Evolutionary conservation across 2,888 invertebrate genomes (phyloP).

Genomic region (Caenorhabditis angaria): DNA sequence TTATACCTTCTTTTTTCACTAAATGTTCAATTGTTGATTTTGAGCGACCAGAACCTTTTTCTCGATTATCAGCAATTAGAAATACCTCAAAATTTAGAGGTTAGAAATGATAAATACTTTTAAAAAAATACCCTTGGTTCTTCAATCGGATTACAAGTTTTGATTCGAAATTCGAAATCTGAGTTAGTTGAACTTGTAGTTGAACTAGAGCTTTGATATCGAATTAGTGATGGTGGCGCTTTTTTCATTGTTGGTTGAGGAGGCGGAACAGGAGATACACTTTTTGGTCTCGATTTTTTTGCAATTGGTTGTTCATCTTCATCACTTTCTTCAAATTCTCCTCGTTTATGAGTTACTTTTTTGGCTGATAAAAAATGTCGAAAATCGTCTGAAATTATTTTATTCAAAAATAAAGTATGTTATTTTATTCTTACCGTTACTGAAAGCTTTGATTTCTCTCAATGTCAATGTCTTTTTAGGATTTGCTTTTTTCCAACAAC

Average conservation of each 20-base stretch:
- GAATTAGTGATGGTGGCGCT: background rate
- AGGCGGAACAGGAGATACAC: background rate
- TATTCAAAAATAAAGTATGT: too few relatives aligned
- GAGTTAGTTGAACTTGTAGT: background rate
- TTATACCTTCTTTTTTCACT: constrained; percentile 29
- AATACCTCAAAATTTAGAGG: constrained; percentile 46
- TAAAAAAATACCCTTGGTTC: constrained; percentile 24
- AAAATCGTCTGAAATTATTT: constrained; percentile 5
- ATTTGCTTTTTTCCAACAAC: constrained; percentile 55
- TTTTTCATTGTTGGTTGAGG: background rate
- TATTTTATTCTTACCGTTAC: background rate
- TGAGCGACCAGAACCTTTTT: constrained; percentile 44
- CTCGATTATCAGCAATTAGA: constrained; percentile 67
- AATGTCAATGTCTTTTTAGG: constrained; percentile 17
- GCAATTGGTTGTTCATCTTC: constrained; percentile 7
- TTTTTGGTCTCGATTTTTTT: background rate
- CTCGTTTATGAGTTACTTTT: background rate
- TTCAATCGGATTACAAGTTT: constrained; percentile 28
- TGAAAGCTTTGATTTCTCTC: constrained; percentile 29
- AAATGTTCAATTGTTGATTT: constrained; percentile 50
- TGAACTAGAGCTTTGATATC: constrained; percentile 1
- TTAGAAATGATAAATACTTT: background rate
- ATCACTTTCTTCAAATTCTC: constrained; percentile 21
- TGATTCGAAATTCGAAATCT: constrained; percentile 16
- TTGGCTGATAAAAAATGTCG: background rate